A percentile compares a stretch with the other conserved stretches of the same genome.
Evolutionary conservation across 2,888 invertebrate species (phyloP).

Genomic region (Oxyteleia sp.): DNA sequence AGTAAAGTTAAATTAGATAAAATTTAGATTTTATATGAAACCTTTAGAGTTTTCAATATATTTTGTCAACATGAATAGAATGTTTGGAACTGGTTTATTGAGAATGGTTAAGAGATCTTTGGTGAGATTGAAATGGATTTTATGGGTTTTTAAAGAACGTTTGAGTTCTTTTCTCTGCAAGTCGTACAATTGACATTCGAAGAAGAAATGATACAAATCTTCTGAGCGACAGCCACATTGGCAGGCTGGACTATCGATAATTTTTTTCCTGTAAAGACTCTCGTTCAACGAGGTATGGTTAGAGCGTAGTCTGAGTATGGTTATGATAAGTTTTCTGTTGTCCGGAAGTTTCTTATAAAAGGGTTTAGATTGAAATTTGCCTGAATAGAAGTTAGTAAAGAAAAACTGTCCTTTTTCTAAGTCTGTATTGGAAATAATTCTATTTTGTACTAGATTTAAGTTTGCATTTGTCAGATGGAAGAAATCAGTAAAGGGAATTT

Average conservation of each 20-base stretch:
- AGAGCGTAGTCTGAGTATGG: conserved; percentile 18
- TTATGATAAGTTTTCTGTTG: not conserved
- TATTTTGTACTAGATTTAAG: no score
- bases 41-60: no score
- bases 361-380: conserved; percentile 11
- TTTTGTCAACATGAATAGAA: no score
- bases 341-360: conserved; percentile 12
- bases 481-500: no score
- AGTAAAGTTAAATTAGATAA: no score
- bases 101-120: not conserved
- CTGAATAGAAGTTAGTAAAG: no score
- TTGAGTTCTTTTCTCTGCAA: not conserved
- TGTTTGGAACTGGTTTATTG: no score
- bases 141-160: conserved; percentile 7
- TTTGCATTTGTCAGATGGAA: no score
- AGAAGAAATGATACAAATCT: conserved; percentile 1
- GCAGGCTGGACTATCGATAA: not conserved
- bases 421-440: no score
- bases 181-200: not conserved
- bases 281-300: conserved; percentile 3
- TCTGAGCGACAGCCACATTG: not conserved
- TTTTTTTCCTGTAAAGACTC: conserved; percentile 13
- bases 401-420: no score
- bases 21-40: no score
- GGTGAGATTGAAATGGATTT: not conserved